A percentile compares a stretch with the other conserved stretches of the same genome.
These are phyloP conservation scores for Hypotaenidia philippensis DNA, from an alignment of 2,797 vertebrate genomes.

Conservation along the genomic window DNA sequence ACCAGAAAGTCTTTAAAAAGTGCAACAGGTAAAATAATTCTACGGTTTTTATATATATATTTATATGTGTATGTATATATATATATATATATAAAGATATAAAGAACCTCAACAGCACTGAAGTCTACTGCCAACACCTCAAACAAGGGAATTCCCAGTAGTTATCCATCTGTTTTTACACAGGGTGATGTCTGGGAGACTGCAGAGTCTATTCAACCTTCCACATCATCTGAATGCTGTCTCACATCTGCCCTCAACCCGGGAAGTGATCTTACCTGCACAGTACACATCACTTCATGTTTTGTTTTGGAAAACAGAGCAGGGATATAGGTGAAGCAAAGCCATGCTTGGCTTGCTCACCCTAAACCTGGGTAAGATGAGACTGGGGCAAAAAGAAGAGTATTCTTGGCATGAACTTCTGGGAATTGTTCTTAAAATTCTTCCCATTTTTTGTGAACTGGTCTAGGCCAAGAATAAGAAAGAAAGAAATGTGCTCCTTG, in stretches of 20 bases:
- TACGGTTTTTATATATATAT: too few species aligned
- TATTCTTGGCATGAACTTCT: background rate
- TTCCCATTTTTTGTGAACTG: slow-evolving; percentile 37
- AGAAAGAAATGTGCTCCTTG: slow-evolving; percentile 57
- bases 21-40: background rate
- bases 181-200: background rate
- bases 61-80: too few species aligned
- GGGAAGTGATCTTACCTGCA: background rate
- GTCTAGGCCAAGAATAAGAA: slow-evolving; percentile 64
- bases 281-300: background rate
- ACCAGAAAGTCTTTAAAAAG: background rate
- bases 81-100: rapidly evolving
- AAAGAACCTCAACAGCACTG: background rate
- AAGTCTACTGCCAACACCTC: background rate
- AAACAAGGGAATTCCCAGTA: background rate
- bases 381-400: background rate
- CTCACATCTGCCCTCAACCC: background rate
- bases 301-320: background rate
- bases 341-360: background rate
- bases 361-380: background rate
- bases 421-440: slow-evolving; percentile 61
- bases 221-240: background rate
- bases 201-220: background rate
- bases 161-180: background rate
- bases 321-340: background rate